These are phyloP conservation scores for Oxycera nigricornis DNA, from an alignment of 2,888 invertebrate genomes.

Conservation along the genomic window DNA sequence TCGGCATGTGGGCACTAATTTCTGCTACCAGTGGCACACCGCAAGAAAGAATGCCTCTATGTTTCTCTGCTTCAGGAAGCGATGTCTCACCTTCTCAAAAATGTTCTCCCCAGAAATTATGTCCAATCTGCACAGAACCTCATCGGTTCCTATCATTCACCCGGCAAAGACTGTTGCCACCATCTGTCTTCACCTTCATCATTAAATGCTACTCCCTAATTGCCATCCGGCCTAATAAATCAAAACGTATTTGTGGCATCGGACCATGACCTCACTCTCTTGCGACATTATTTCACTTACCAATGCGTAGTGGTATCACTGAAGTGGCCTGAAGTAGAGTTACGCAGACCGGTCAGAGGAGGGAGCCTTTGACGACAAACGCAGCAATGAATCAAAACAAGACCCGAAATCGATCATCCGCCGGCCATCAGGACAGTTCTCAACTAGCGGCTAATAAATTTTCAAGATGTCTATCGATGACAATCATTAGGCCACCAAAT, in stretches of 20 bases:
- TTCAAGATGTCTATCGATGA: constrained; percentile 40
- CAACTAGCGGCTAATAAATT: constrained; percentile 36
- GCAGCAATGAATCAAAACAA: constrained; percentile 28
- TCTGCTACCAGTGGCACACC: too few species aligned
- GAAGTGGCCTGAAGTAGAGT: too few species aligned
- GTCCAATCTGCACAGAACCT: too few species aligned
- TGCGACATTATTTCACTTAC: background rate
- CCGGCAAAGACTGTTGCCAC: too few species aligned
- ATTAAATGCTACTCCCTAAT: background rate
- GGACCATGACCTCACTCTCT: background rate
- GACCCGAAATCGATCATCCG: constrained; percentile 31
- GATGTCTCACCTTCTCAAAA: too few species aligned
- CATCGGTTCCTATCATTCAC: too few species aligned
- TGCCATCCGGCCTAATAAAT: constrained; percentile 21
- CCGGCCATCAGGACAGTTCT: constrained; percentile 5
- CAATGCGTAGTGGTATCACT: background rate
- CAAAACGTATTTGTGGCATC: background rate
- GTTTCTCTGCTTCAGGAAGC: too few species aligned
- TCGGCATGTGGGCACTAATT: too few species aligned
- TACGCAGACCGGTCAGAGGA: too few species aligned
- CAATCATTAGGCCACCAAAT: constrained; percentile 39
- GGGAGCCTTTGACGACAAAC: background rate
- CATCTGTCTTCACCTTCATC: constrained; percentile 6
- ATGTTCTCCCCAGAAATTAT: too few species aligned
- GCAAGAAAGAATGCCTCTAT: too few species aligned